A percentile compares a stretch with the other conserved stretches of the same genome.
Conservation (phyloP, 2,888 invertebrate genomes). For the Merodon equestris region DNA sequence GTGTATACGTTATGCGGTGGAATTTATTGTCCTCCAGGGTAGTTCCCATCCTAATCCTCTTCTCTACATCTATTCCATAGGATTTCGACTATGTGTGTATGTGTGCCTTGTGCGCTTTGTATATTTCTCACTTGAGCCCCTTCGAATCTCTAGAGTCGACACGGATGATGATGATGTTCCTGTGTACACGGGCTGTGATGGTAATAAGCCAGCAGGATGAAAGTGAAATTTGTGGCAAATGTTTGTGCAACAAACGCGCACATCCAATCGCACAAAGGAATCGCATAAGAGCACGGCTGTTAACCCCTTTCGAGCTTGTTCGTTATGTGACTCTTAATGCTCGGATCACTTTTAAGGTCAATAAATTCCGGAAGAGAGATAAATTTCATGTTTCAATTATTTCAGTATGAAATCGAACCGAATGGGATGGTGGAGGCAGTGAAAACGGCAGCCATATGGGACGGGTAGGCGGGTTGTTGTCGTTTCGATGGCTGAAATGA, state of each 20-base stretch:
- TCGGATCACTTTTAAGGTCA: conserved; percentile 68
- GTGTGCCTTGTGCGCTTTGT: background rate
- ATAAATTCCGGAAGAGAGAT: conserved; percentile 65
- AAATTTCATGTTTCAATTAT: conserved; percentile 68
- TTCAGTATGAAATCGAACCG: conserved; percentile 62
- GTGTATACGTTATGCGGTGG: conserved; percentile 27
- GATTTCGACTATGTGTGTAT: conserved; percentile 17
- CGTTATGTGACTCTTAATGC: conserved; percentile 67
- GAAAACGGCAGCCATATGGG: conserved; percentile 18
- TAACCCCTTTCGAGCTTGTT: conserved; percentile 60
- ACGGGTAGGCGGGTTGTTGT: conserved; percentile 16
- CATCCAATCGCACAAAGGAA: background rate
- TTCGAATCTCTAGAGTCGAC: conserved; percentile 27
- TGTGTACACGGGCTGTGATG: conserved; percentile 11
- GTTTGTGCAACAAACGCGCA: background rate
- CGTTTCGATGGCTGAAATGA: too few species aligned
- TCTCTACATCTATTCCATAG: conserved; percentile 21
- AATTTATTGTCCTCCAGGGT: conserved; percentile 69
- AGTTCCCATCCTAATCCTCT: conserved; percentile 60
- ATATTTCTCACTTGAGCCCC: conserved; percentile 6
- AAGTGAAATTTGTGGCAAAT: conserved; percentile 66
- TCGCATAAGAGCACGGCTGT: conserved; percentile 8
- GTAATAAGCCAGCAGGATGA: conserved; percentile 66
- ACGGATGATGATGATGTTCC: background rate
- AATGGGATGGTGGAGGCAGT: background rate